Evolutionary conservation across 2,113 vertebrate species (phyloP), one percentile per base, ranked within the genome.

Genomic region (Brachypodius melanocephalos): DNA sequence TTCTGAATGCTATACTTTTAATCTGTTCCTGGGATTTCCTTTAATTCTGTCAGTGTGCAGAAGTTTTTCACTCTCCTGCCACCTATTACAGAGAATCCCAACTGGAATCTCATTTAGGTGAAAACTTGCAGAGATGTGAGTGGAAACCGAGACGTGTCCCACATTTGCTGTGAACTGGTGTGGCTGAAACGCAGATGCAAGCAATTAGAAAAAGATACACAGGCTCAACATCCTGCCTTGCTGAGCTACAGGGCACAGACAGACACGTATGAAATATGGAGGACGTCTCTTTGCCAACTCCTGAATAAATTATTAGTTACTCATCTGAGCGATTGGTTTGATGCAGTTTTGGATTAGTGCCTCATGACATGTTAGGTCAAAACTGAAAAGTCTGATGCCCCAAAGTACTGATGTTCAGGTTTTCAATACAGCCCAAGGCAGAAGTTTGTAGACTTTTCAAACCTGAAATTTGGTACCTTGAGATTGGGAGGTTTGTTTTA

Each of bases 251-350:
- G 32, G 74, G 57, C 40, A 19, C 43, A 24, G 67, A 71, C 63
- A 95, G 55, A 63, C 40, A 61, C 10, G 17, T 42, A 32, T 24
- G 49, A 89, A 95, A 89, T 83, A 88, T 71, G 69, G 94, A 96
- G 76, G 77, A 72, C 48, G 48, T 49, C 45, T 85, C 78, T 69
- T 57, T 85, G 77, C 55, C 71, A 93, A 2, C 29, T 87, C 81
- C 57, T 80, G 86, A 94, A 80, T 89, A 88, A 90, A 71, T 88
- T 48, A 86, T 62, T 61, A 57, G 31, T 85, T 67, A 62, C 45
- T 79, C 21, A 31, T n/a, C 69, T 51, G 26, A 67, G 42, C 75
- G 34, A 59, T 59, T 54, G 18, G 29, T 72, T 89, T 62, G 59
- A 42, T 48, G 32, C 18, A 54, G 34, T 54, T 88, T 82, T 72